Evolutionary conservation across 1,140 invertebrate genomes (phyloP), one percentile per base, ranked within the genome.

Genomic region (Antheraea mylitta): DNA sequence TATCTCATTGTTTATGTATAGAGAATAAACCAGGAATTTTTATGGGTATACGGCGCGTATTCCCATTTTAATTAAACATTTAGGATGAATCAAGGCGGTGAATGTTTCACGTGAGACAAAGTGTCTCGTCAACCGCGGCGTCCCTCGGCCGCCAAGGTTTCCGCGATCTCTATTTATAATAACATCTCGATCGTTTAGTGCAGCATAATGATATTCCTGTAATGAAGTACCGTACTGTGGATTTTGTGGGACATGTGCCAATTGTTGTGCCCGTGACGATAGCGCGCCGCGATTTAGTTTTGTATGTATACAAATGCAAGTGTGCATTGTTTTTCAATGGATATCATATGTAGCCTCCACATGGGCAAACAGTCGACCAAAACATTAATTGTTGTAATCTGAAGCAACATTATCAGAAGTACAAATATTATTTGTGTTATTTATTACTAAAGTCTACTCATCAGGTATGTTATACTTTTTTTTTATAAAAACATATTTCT

Each of bases 1-100:
- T 86, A 89, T 89, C 89, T 91, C 88, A 91, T 91, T 91, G 89
- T 91, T 91, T 91, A 91, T 91, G 89, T 91, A 90, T 91, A 86
- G 88, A 87, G 84, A 89, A 81, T 90, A 88, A 90, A 80, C 82
- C 86, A 84, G 83, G 87, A 92, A 87, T 92, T 90, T 90, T 90
- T 86, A 89, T 87, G 80, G 82, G 80, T 73, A 87, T 85, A 80
- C 74, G 76, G 71, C 77, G 73, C 77, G 73, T 82, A 83, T 81
- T 86, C 77, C 83, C 71, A 74, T 86, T 86, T 82, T 89, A 83
- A 82, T 86, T 85, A 73, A 86, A 81, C 82, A 83, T 86, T 73
- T 84, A 77, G 80, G 73, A 79, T 73, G 53, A 71, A 77, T 82
- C 74, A 81, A 70, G 72, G 71, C 68, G 78, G 36, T 76, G 65